Evolutionary conservation across 2,113 vertebrate genomes (phyloP).

Genomic region (Varanus komodoensis): DNA sequence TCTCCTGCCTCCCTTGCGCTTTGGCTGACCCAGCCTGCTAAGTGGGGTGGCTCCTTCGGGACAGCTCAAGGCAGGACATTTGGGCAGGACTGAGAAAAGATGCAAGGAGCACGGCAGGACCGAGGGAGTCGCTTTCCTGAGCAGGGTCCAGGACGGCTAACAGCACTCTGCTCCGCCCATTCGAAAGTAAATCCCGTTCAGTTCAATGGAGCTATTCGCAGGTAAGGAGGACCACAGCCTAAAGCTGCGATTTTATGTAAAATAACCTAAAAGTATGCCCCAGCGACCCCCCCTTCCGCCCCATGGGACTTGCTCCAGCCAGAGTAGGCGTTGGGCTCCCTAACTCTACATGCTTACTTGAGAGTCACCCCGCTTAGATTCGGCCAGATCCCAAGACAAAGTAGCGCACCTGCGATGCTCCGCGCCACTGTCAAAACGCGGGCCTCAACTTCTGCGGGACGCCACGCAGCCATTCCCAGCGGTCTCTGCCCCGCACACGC

Average conservation of each 20-base stretch:
- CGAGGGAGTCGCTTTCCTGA: neutral
- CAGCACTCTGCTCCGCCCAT: too few species aligned
- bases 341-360: neutral
- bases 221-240: too few species aligned
- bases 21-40: neutral
- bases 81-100: neutral
- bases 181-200: too few species aligned
- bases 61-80: neutral
- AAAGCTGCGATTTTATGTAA: too few species aligned
- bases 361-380: neutral
- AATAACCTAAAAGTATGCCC: neutral
- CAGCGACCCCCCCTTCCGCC: too few species aligned
- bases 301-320: neutral
- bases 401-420: neutral
- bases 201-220: too few species aligned
- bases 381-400: too few species aligned
- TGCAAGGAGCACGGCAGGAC: neutral
- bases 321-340: neutral
- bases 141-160: too few species aligned
- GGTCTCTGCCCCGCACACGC: neutral
- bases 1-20: too few species aligned
- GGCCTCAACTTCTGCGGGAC: neutral
- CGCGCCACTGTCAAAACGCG: neutral
- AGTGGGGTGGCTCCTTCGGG: neutral
- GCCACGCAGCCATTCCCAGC: slow-evolving; percentile 27